Base-by-base conservation (phyloP, 2,888 invertebrate genomes). In the Lapara coniferarum region DNA sequence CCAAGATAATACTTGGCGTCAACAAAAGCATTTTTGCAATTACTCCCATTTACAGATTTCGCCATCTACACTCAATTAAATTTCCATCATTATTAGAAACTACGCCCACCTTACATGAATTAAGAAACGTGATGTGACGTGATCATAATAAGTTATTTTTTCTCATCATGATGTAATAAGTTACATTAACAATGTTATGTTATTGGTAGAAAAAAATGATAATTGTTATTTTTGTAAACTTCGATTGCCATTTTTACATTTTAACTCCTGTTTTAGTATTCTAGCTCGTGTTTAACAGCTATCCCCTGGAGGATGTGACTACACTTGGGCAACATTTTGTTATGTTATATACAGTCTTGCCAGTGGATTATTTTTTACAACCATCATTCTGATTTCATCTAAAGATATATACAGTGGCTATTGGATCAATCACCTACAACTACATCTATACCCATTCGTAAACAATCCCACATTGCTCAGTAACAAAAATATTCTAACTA, bases 401-500 rank as follows among this genome's bases (percentile, higher is more conserved):
- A 86, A 82, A 82, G 84, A 81, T 87, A 90, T 87, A 81, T 88
- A 88, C 87, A 89, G 81, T 83, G 78, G 81, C 81, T 84, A 85
- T 83, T 84, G 82, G 80, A 86, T 87, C 83, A 83, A 81, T 84
- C 84, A 79, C 84, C 85, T 86, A 87, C 82, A 82, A 82, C 85
- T 88, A 91, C 77, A 81, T 84, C 82, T 87, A 88, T 87, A 90
- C 83, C 86, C 89, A 90, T 89, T 88, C 86, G 85, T 88, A 87
- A 89, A 89, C 89, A 89, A 89, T 88, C 86, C 89, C 91, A 87
- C 87, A 85, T 87, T 86, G 87, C 85, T 83, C 86, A 86, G 87
- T 89, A 91, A 92, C 90, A 92, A 91, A 91, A 90, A 92, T 91
- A 91, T 85, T 87, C 83, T 87, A 85, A 83, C 84, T 87, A 89